phyloP scores from a whole-genome alignment of 2,888 invertebrate genomes.

The Lordiphosa andalusiaca region DNA sequence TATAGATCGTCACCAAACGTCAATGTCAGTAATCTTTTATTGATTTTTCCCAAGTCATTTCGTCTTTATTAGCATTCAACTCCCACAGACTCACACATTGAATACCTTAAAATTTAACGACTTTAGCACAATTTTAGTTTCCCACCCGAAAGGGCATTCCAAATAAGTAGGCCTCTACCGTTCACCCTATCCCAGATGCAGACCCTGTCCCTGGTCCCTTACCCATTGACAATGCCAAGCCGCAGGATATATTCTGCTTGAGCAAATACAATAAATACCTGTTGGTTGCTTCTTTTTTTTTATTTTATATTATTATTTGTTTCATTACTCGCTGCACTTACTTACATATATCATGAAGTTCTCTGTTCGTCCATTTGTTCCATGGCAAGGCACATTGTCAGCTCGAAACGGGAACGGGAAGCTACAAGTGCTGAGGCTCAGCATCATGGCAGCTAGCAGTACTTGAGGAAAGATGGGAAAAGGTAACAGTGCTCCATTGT shows the following conservation, averaged over 20 bases:
- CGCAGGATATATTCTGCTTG: conserved; percentile 71
- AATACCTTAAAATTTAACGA: conserved; percentile 40
- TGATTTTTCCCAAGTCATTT: conserved; percentile 1
- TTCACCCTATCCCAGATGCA: conserved; percentile 3
- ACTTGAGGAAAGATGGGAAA: conserved; percentile 33
- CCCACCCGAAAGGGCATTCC: conserved; percentile 44
- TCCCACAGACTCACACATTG: conserved; percentile 44
- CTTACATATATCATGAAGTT: conserved; percentile 30
- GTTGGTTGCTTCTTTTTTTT: conserved; percentile 54
- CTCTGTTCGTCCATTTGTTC: conserved; percentile 45
- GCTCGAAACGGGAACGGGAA: conserved; percentile 45
- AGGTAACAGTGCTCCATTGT: conserved; percentile 39
- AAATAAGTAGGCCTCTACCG: conserved; percentile 32
- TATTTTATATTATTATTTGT: conserved; percentile 46
- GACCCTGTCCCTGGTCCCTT: conserved; percentile 6
- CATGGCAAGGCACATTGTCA: conserved; percentile 34
- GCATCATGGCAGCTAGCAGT: conserved; percentile 42
- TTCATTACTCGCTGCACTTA: conserved; percentile 38
- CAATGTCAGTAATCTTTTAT: background rate
- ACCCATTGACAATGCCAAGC: conserved; percentile 71
- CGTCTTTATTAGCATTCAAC: conserved; percentile 52
- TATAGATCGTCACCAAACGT: too few species aligned
- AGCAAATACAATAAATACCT: conserved; percentile 73
- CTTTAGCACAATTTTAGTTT: conserved; percentile 39
- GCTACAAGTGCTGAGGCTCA: conserved; percentile 52